Conservation (phyloP, 2,888 invertebrate genomes). For the Drosophila neotestacea region DNA sequence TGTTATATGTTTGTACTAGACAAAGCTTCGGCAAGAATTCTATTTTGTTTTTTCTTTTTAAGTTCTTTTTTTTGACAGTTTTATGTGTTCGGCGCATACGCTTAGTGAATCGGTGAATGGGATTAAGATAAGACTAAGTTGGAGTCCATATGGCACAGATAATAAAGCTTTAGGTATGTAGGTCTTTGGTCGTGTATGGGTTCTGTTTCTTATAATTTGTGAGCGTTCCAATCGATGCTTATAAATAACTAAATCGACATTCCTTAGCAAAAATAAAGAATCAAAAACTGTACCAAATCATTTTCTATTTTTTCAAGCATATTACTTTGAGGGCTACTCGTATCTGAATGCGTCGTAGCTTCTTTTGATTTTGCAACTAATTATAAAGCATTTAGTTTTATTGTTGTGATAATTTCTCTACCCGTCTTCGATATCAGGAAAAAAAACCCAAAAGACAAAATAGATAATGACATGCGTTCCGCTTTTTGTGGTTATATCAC, state of each 20-base stretch:
- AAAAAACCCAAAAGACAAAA: slow-evolving; percentile 19
- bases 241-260: slow-evolving; percentile 45
- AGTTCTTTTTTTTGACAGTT: slow-evolving; percentile 73
- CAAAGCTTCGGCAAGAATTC: slow-evolving; percentile 51
- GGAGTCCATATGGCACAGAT: slow-evolving; percentile 54
- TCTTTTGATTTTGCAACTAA: slow-evolving; percentile 69
- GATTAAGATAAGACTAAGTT: slow-evolving; percentile 80
- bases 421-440: slow-evolving; percentile 21
- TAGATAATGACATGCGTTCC: slow-evolving; percentile 51
- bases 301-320: slow-evolving; percentile 37
- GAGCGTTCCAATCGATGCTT: slow-evolving; percentile 39
- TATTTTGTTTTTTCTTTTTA: slow-evolving; percentile 16
- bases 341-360: slow-evolving; percentile 9
- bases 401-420: slow-evolving; percentile 78
- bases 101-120: slow-evolving; percentile 77
- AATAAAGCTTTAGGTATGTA: slow-evolving; percentile 63
- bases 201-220: slow-evolving; percentile 32
- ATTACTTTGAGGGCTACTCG: slow-evolving; percentile 13
- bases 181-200: slow-evolving; percentile 29
- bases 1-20: slow-evolving; percentile 36
- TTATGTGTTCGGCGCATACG: slow-evolving; percentile 72
- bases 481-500: slow-evolving; percentile 55
- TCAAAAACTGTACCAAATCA: slow-evolving; percentile 66
- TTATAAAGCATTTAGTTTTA: slow-evolving; percentile 83
- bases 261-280: slow-evolving; percentile 10